Conservation (phyloP, 2,113 vertebrate species). For the Galeopterus variegatus region DNA sequence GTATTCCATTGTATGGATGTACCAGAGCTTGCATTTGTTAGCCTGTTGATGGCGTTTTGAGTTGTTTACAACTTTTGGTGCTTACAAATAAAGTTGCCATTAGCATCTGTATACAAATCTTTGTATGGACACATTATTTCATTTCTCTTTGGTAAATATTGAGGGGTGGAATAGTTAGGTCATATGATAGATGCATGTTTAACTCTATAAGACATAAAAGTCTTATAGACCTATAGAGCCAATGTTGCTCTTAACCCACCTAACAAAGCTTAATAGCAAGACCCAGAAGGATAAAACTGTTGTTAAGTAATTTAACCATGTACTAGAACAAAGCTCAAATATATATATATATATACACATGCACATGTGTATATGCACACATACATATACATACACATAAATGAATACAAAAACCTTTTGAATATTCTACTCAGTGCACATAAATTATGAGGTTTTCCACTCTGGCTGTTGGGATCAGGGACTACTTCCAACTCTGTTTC, state of each 20-base stretch:
- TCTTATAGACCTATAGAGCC: not conserved
- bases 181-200: not conserved
- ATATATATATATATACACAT: not conserved
- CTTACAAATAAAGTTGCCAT: not conserved
- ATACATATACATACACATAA: not conserved
- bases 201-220: not conserved
- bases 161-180: not conserved
- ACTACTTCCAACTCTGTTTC: not conserved
- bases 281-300: not conserved
- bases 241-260: not conserved
- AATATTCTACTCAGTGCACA: not conserved
- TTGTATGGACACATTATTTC: not conserved
- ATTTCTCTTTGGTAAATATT: constrained; percentile 33
- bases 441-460: constrained; percentile 9
- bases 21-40: not conserved
- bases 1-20: not conserved
- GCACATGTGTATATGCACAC: not conserved
- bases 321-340: not conserved
- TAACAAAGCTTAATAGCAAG: not conserved
- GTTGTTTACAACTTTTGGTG: not conserved
- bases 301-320: not conserved
- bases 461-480: not conserved
- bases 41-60: not conserved
- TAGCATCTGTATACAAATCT: not conserved
- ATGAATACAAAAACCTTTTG: not conserved